A percentile compares a stretch with the other conserved stretches of the same genome.
Conservation (phyloP, 1,140 invertebrate genomes). For the Diabrotica virgifera region DNA sequence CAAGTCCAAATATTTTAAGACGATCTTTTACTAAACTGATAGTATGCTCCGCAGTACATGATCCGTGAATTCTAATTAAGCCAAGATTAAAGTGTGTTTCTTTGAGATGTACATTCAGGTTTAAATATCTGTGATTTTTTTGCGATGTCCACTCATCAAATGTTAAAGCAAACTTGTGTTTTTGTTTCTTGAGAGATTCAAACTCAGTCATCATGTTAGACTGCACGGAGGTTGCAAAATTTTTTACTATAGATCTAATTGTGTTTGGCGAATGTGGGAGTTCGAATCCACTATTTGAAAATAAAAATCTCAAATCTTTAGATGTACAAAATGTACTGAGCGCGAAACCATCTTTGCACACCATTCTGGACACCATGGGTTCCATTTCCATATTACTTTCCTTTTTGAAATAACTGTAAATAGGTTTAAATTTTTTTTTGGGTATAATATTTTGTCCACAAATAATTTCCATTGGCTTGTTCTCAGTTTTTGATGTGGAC, state of each 20-base stretch:
- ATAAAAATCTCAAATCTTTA: conserved; percentile 27
- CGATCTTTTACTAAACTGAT: conserved; percentile 1
- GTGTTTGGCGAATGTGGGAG: conserved; percentile 33
- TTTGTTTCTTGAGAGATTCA: conserved; percentile 24
- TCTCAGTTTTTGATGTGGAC: too few species aligned
- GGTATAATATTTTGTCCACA: too few species aligned
- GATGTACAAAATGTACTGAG: conserved; percentile 26
- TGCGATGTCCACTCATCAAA: conserved; percentile 36
- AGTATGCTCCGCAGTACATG: conserved; percentile 15
- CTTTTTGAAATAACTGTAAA: too few species aligned
- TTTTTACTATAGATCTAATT: conserved; percentile 31
- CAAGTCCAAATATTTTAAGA: conserved; percentile 6
- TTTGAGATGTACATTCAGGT: conserved; percentile 34
- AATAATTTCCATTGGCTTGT: too few species aligned
- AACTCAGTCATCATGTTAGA: conserved; percentile 19
- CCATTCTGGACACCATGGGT: conserved; percentile 35
- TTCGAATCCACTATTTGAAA: conserved; percentile 28
- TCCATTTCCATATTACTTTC: too few species aligned
- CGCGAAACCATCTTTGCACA: conserved; percentile 30
- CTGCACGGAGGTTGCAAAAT: too few species aligned
- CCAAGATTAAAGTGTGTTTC: conserved; percentile 32
- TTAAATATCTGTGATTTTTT: conserved; percentile 36
- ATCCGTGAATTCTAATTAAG: conserved; percentile 33
- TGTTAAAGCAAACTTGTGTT: conserved; percentile 33
- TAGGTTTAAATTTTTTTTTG: too few species aligned